Percentiles rank a stretch among this genome's conserved stretches.
Evolutionary conservation across 2,797 vertebrate genomes (phyloP).

Genomic region (Aulostomus chinensis): DNA sequence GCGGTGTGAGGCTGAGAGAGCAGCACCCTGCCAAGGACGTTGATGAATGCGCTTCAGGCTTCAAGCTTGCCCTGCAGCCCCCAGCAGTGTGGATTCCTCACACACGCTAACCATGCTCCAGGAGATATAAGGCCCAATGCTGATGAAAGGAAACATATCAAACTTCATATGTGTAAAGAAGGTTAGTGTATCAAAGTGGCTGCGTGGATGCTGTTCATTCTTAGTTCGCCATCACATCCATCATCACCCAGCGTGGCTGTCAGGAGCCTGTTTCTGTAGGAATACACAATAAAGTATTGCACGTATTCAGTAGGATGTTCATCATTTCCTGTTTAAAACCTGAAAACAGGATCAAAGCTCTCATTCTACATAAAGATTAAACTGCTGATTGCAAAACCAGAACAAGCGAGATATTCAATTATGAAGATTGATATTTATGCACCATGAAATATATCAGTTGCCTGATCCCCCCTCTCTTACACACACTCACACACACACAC

Average conservation of each 20-base stretch:
- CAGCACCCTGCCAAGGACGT: slow-evolving; percentile 83
- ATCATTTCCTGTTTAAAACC: too few species aligned
- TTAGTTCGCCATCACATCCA: slow-evolving; percentile 30
- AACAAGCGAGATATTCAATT: slow-evolving; percentile 61
- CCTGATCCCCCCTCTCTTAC: too few species aligned
- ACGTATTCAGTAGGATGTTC: too few species aligned
- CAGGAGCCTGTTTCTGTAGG: slow-evolving; percentile 1
- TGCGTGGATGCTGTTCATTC: slow-evolving; percentile 35
- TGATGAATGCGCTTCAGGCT: slow-evolving; percentile 85
- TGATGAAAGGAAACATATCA: slow-evolving; percentile 77
- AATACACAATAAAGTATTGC: too few species aligned
- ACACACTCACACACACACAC: slow-evolving; percentile 7
- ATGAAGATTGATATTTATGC: slow-evolving; percentile 43
- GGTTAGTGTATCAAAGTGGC: slow-evolving; percentile 56
- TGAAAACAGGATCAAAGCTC: too few species aligned
- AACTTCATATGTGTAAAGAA: background rate
- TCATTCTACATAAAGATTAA: slow-evolving; percentile 32
- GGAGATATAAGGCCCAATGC: slow-evolving; percentile 78
- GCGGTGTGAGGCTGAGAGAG: slow-evolving; percentile 70
- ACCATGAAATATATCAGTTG: slow-evolving; percentile 17
- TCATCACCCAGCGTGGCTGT: background rate
- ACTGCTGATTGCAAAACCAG: slow-evolving; percentile 56
- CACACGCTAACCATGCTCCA: slow-evolving; percentile 78
- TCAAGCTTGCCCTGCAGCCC: slow-evolving; percentile 81
- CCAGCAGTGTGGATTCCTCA: slow-evolving; percentile 74